Evolutionary conservation across 2,888 invertebrate genomes (phyloP).

Genomic region (Phanerotoma sp.): DNA sequence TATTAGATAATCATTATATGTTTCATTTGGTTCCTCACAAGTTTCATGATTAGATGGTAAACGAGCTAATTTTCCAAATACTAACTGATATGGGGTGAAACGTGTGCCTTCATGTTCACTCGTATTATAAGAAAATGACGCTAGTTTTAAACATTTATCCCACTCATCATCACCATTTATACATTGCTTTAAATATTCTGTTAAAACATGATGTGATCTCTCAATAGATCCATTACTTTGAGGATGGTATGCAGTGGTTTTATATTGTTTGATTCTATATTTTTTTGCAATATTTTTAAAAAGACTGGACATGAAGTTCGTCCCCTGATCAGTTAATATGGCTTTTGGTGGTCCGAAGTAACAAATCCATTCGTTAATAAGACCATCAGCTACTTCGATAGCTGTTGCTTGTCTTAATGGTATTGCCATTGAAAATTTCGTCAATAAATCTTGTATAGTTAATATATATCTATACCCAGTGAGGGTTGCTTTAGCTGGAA

Average conservation of each 20-base stretch:
- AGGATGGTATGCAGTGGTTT: conserved; percentile 23
- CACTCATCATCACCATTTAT: conserved; percentile 7
- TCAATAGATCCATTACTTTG: conserved; percentile 28
- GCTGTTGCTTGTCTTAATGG: conserved; percentile 6
- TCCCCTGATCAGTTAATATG: conserved; percentile 22
- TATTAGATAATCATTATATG: conserved; percentile 16
- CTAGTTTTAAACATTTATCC: conserved; percentile 23
- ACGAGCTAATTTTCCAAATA: conserved; percentile 26
- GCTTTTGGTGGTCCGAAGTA: conserved; percentile 20
- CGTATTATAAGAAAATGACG: conserved; percentile 27
- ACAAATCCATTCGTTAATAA: conserved; percentile 13
- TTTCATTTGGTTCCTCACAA: conserved; percentile 7
- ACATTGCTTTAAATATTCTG: conserved; percentile 31
- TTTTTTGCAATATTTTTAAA: conserved; percentile 21
- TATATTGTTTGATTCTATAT: conserved; percentile 7
- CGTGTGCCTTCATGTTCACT: conserved; percentile 28
- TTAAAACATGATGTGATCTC: conserved; percentile 28
- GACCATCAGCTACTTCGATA: conserved; percentile 13
- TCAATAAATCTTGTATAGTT: conserved; percentile 22
- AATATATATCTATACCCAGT: conserved; percentile 13
- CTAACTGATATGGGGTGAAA: conserved; percentile 27
- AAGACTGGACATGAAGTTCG: conserved; percentile 22
- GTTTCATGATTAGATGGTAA: conserved; percentile 16
- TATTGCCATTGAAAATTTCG: conserved; percentile 24
- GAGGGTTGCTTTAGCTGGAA: conserved; percentile 7